These are phyloP conservation scores for Muscicapa striata DNA, from an alignment of 2,797 vertebrate genomes.

Conservation along the genomic window DNA sequence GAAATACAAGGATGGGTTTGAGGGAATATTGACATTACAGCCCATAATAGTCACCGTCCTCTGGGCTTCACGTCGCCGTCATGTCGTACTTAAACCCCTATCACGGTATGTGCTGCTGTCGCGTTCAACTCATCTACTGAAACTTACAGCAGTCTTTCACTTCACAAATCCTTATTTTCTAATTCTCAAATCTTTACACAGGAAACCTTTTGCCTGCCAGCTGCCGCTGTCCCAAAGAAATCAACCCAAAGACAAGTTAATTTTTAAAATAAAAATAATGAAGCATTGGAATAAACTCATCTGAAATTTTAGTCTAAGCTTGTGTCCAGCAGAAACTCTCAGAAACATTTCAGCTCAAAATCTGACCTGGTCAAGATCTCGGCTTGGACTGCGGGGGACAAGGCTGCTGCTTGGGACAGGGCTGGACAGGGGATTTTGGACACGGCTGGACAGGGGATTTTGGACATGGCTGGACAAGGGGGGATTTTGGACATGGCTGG, in stretches of 20 bases:
- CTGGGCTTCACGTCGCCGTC: background rate
- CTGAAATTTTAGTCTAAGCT: background rate
- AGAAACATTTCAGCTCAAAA: background rate
- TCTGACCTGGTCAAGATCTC: too few species aligned
- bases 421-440: too few species aligned
- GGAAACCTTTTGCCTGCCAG: background rate
- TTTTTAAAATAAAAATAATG: background rate
- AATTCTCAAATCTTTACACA: too few species aligned
- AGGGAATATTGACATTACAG: too few species aligned
- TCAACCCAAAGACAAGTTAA: background rate
- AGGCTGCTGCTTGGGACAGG: too few species aligned
- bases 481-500: too few species aligned
- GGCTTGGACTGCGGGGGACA: too few species aligned
- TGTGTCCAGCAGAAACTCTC: background rate
- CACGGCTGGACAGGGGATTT: too few species aligned
- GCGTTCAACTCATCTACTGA: accelerated
- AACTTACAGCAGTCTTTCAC: background rate
- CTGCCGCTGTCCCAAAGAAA: accelerated
- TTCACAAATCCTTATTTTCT: background rate
- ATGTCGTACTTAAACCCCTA: background rate
- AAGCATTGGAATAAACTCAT: background rate
- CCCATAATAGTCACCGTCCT: background rate
- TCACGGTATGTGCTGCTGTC: too few species aligned
- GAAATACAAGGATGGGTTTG: accelerated
- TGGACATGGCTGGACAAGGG: too few species aligned